These are phyloP conservation scores for Neoscelio sp. DNA, from an alignment of 2,888 invertebrate genomes.

Conservation along the genomic window DNA sequence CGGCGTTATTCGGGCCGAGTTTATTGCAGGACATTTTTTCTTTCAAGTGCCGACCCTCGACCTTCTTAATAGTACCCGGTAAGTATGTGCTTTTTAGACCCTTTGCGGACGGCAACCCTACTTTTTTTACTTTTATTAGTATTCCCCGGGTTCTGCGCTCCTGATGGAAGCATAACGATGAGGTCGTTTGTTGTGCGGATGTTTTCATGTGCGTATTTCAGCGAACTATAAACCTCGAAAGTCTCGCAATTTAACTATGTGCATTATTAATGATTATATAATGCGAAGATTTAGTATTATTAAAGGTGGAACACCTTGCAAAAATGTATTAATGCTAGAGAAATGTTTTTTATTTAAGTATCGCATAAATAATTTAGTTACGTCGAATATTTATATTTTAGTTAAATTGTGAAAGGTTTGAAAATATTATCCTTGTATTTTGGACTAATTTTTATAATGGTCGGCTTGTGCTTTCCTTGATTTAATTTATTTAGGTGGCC, in stretches of 20 bases:
- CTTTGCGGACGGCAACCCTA: slow-evolving; percentile 40
- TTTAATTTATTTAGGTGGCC: neutral
- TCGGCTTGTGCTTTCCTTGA: neutral
- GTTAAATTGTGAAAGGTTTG: no score
- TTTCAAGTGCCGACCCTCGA: slow-evolving; percentile 55
- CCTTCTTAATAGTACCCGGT: slow-evolving; percentile 51
- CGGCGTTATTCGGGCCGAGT: slow-evolving; percentile 41
- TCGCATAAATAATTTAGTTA: no score
- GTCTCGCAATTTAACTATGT: slow-evolving; percentile 10
- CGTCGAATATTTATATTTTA: no score
- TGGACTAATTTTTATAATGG: no score
- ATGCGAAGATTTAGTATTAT: no score
- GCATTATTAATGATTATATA: slow-evolving; percentile 20
- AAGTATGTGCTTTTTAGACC: slow-evolving; percentile 62
- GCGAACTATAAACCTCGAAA: neutral
- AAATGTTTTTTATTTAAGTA: no score
- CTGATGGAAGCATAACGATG: slow-evolving; percentile 45
- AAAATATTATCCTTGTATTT: no score
- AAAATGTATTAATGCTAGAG: no score
- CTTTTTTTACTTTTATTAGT: slow-evolving; percentile 55
- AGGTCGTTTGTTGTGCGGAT: neutral
- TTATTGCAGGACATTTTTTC: slow-evolving; percentile 57
- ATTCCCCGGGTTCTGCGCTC: slow-evolving; percentile 15
- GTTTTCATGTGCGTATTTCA: neutral
- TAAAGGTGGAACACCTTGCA: no score